Conservation (phyloP, 2,113 vertebrate species). For the Mormoops blainvillei region DNA sequence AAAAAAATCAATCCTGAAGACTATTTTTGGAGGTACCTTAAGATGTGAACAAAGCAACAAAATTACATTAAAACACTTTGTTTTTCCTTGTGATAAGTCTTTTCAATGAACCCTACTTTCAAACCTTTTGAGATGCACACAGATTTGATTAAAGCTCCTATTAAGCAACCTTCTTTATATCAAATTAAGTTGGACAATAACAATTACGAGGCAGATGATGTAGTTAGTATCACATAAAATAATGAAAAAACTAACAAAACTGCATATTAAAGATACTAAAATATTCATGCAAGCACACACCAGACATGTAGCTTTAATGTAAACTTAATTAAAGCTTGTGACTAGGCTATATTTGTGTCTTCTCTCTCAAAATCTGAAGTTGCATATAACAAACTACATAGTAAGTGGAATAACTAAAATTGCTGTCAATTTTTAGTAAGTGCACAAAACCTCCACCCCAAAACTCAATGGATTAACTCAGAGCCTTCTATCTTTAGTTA, state of each 20-base stretch:
- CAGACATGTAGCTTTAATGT: neutral
- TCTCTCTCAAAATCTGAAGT: slow-evolving; percentile 3
- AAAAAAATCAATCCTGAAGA: neutral
- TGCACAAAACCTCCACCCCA: slow-evolving; percentile 39
- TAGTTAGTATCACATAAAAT: slow-evolving; percentile 20
- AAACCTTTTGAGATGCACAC: neutral
- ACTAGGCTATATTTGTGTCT: neutral
- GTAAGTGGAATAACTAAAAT: neutral
- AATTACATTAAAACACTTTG: neutral
- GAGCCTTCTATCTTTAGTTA: slow-evolving; percentile 41
- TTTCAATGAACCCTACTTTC: neutral
- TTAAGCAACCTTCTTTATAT: neutral
- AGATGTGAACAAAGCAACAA: slow-evolving; percentile 5
- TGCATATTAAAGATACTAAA: slow-evolving; percentile 8
- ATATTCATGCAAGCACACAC: slow-evolving; percentile 6
- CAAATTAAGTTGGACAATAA: slow-evolving; percentile 14
- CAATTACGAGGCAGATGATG: neutral
- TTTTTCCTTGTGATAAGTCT: neutral
- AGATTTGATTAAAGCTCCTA: slow-evolving; percentile 24
- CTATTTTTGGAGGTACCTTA: slow-evolving; percentile 4
- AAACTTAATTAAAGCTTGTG: slow-evolving; percentile 32
- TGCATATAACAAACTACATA: neutral
- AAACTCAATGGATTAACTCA: slow-evolving; percentile 52
- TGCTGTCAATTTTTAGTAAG: slow-evolving; percentile 33
- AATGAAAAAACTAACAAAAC: neutral